Evolutionary conservation across 2,113 vertebrate species (phyloP).

Genomic region (Plestiodon gilberti): DNA sequence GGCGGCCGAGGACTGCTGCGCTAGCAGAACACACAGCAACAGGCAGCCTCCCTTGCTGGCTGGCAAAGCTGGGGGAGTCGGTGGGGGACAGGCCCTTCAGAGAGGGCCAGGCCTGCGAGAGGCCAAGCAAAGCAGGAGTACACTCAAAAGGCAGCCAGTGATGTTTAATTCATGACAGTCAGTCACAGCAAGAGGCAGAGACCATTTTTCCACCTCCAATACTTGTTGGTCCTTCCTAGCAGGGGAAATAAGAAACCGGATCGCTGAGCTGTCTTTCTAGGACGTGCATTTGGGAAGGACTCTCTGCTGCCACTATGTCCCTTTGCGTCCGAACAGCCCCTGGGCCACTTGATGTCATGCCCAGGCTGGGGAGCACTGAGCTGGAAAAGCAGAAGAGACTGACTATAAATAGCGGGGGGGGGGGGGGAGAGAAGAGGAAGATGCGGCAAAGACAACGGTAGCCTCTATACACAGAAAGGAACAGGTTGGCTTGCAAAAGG

Average conservation of each 20-base stretch:
- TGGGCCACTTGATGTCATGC: background rate
- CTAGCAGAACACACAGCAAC: background rate
- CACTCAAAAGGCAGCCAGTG: too few relatives aligned
- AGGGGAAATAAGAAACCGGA: background rate
- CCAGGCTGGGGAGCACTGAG: background rate
- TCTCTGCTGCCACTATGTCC: background rate
- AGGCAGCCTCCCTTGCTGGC: background rate
- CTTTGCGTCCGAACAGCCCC: background rate
- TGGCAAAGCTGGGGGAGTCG: background rate
- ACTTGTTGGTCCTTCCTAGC: background rate
- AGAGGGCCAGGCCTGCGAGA: background rate
- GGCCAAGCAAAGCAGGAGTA: background rate
- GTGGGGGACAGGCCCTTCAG: background rate
- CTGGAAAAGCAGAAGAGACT: background rate
- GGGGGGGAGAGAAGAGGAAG: background rate
- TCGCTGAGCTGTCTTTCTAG: background rate
- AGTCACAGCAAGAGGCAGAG: too few relatives aligned
- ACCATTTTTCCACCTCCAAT: background rate
- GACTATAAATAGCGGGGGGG: constrained; percentile 19
- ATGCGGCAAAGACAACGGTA: background rate
- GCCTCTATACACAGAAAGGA: background rate
- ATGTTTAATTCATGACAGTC: background rate
- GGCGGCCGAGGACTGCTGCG: background rate
- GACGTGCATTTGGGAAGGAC: background rate
- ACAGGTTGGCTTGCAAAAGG: background rate